Base-by-base conservation (phyloP, 2,888 invertebrate species). In the Sinohyriopsis cumingii region DNA sequence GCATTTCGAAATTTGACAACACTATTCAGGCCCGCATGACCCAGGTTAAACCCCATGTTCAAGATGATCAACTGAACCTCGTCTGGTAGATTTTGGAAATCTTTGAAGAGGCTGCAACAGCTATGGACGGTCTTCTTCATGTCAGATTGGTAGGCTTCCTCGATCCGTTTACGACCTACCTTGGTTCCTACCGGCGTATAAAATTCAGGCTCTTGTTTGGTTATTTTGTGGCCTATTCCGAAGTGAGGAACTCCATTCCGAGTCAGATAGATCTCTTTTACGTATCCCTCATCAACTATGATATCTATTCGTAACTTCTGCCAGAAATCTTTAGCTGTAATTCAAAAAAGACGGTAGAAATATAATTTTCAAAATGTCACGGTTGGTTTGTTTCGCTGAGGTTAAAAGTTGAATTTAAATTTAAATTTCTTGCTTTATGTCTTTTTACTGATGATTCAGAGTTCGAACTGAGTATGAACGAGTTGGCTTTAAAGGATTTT, bases 1-100 rank as follows among this genome's bases (percentile, higher is more conserved):
- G 62, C 66, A 22, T 65, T 56, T 20, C n/a, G 62, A 19, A 69
- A 56, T n/a, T 65, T 71, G n/a, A 28, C 55, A n/a, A 68, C 63
- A 54, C 56, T 25, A 12, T 15, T 59, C 60, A 71, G 20, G n/a
- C 63, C 64, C 15, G 5, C 20, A 5, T 20, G 7, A 54, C 71
- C 71, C 9, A 71, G 18, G 28, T 71, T 71, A 55, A 67, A 71
- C 45, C 59, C 45, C 67, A 71, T 71, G 53, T 71, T 71, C 5
- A 67, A 63, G 7, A 71, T 45, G 54, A 71, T 64, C n/a, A 67
- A 55, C n/a, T 67, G 59, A 1, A 71, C 71, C 55, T 71, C 71
- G 5, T 59, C 45, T 19, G 67, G 71, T 33, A 57, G 67, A 19
- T 7, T 25, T 6, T 45, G 12, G 24, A 59, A 67, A 19, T 60